A percentile compares a stretch with the other conserved stretches of the same genome.
Conservation (phyloP, 2,888 invertebrate species). For the Pogonocherus hispidulus region DNA sequence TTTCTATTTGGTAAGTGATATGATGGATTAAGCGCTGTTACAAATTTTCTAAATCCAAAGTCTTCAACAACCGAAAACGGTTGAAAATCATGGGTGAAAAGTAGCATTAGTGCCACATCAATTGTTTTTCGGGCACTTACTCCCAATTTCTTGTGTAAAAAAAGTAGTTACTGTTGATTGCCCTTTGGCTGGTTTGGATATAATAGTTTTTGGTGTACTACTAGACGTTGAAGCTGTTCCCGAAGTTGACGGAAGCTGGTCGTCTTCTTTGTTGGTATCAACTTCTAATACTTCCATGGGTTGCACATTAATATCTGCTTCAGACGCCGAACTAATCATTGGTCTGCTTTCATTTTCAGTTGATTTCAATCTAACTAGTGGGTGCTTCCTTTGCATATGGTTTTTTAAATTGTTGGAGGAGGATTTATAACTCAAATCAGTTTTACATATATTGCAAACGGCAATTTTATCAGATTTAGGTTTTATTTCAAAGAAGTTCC, state of each 20-base stretch:
- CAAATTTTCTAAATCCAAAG: slow-evolving; percentile 42
- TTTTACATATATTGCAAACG: too few species aligned
- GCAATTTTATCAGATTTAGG: too few species aligned
- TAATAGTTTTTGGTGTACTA: too few species aligned
- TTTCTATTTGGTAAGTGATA: slow-evolving; percentile 46
- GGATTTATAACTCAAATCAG: not conserved
- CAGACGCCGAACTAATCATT: too few species aligned
- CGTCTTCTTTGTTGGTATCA: too few species aligned
- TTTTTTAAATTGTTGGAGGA: slow-evolving; percentile 32
- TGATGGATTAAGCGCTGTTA: slow-evolving; percentile 42
- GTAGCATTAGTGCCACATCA: slow-evolving; percentile 35
- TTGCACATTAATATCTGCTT: not conserved
- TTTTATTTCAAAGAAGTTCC: too few species aligned
- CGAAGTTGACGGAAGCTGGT: too few species aligned
- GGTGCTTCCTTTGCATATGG: slow-evolving; percentile 47
- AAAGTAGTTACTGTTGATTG: slow-evolving; percentile 15
- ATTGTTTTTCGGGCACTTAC: slow-evolving; percentile 30
- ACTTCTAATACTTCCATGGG: too few species aligned
- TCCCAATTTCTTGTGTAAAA: slow-evolving; percentile 28
- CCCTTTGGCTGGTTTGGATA: too few species aligned
- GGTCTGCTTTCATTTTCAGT: too few species aligned
- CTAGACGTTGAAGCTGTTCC: too few species aligned
- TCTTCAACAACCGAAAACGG: slow-evolving; percentile 50
- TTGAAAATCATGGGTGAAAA: slow-evolving; percentile 45
- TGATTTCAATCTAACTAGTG: too few species aligned